Base-by-base conservation (phyloP, 2,113 vertebrate genomes). In the Gymnogyps californianus region DNA sequence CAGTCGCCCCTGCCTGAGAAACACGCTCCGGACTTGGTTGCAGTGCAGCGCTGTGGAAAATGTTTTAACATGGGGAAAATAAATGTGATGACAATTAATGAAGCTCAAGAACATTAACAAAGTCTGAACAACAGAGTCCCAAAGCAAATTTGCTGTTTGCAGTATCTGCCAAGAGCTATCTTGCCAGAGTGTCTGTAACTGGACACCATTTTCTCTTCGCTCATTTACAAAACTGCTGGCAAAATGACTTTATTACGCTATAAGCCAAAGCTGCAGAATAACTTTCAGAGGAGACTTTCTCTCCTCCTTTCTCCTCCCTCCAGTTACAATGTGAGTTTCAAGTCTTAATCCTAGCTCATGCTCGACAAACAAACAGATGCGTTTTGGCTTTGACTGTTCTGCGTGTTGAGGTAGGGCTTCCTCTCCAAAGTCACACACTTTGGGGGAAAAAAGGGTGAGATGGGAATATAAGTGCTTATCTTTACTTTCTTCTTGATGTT, bases 191-290 rank as follows among this genome's bases (percentile, higher is more conserved):
- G 77, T 47, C 96, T 97, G 96, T 80, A 92, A 92, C 90, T 62
- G 70, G 93, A 92, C 93, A 89, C 95, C 92, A 58, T 95, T 89
- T 93, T 87, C 96, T 91, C 93, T 36, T 49, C 8, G 47, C 96
- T 93, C 83, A 42, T 95, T 97, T 87, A 74, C 90, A 91, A 69
- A 49, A 31, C 92, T 95, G 58, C 88, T 96, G 96, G 96, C 95
- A 95, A 57, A 44, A 55, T 21, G 82, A 86, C 80, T 93, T 94
- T 72, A 65, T 92, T 90, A n/a, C 22, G 1, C 70, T 66, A 1
- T 7, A 71, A 89, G 93, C 96, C 97, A 95, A 77, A 72, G 72
- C 78, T 84, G 92, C 81, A 24, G 83, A 42, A 44, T 38, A 38
- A 82, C 77, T 91, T 74, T 10, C 19, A 9, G 87, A 88, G 62